phyloP scores from a whole-genome alignment of 2,113 vertebrate genomes.

The Apaloderma vittatum region DNA sequence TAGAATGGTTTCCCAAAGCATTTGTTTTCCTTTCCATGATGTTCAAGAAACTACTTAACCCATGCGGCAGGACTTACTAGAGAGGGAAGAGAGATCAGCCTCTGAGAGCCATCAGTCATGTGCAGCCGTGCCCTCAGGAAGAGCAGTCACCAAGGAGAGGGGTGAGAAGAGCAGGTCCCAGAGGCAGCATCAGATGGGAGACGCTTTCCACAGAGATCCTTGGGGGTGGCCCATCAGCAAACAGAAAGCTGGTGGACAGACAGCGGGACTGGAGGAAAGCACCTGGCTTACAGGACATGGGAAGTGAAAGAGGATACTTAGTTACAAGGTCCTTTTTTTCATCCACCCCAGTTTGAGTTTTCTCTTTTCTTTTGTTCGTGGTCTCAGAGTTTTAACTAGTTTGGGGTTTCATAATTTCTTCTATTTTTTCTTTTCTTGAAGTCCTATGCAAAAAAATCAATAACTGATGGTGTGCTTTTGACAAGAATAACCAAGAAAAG shows the following conservation, averaged over 20 bases:
- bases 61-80: fast-evolving
- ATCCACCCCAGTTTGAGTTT: background rate
- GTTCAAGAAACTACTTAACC: background rate
- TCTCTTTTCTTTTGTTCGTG: background rate
- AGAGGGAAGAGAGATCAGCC: background rate
- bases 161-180: background rate
- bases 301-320: background rate
- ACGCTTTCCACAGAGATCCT: background rate
- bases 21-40: background rate
- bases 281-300: background rate
- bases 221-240: background rate
- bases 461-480: background rate
- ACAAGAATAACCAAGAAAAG: background rate
- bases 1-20: background rate
- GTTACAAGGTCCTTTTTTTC: background rate
- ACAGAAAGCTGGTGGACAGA: background rate
- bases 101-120: fast-evolving
- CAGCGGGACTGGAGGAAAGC: background rate
- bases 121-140: background rate
- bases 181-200: fast-evolving
- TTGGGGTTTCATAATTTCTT: background rate
- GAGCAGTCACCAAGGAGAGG: background rate
- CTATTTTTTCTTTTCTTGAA: background rate
- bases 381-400: background rate
- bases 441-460: background rate